Conservation (phyloP, 2,113 vertebrate species). For the Platysternon megacephalum region DNA sequence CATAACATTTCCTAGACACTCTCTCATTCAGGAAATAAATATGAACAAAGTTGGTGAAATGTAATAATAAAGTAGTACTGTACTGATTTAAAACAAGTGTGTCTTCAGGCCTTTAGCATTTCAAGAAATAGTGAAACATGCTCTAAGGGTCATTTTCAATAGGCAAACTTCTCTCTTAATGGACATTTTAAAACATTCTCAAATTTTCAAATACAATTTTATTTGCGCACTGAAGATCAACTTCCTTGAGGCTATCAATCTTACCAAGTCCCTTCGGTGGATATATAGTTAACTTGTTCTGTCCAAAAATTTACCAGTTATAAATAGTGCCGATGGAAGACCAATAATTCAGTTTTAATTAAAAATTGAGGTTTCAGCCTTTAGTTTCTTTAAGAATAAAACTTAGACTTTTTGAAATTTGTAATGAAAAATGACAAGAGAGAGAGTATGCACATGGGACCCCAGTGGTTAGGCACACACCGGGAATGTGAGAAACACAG, state of each 20-base stretch:
- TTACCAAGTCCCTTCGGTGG: neutral
- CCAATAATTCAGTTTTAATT: neutral
- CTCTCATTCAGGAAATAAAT: neutral
- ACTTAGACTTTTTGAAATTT: neutral
- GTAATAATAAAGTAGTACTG: neutral
- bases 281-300: neutral
- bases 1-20: neutral
- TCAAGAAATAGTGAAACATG: neutral
- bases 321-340: neutral
- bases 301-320: neutral
- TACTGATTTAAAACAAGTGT: neutral
- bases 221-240: neutral
- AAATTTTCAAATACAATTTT: neutral
- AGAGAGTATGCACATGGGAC: neutral
- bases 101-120: accelerated
- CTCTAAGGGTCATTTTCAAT: neutral
- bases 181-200: neutral
- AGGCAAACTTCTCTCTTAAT: neutral
- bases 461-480: neutral
- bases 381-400: neutral
- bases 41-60: neutral
- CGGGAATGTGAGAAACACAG: neutral
- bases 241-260: neutral
- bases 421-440: neutral
- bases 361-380: neutral